Conservation (phyloP, 2,113 vertebrate genomes). For the Megaleporinus macrocephalus region DNA sequence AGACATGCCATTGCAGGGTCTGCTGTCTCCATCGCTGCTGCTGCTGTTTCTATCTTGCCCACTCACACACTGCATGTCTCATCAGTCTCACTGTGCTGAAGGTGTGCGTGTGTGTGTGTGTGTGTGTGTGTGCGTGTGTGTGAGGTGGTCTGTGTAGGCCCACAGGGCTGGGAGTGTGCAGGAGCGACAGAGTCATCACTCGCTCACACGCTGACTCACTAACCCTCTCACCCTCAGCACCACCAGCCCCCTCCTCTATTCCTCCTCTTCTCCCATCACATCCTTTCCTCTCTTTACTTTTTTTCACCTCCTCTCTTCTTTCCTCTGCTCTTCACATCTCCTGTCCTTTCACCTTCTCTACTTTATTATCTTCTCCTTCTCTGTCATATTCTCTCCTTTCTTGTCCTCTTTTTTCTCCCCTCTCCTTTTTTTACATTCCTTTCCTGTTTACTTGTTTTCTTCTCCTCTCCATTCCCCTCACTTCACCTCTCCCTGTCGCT, state of each 20-base stretch:
- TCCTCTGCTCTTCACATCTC: not conserved
- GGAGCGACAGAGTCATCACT: slow-evolving; percentile 47
- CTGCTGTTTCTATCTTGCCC: slow-evolving; percentile 36
- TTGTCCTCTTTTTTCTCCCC: not conserved
- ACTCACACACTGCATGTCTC: slow-evolving; percentile 25
- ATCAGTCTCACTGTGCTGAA: slow-evolving; percentile 40
- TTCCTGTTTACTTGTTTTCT: not conserved
- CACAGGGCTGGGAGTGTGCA: slow-evolving; percentile 38
- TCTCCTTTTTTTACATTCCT: not conserved
- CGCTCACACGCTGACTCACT: slow-evolving; percentile 65
- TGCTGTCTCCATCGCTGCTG: slow-evolving; percentile 19
- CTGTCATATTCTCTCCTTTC: not conserved
- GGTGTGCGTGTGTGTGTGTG: slow-evolving; percentile 26
- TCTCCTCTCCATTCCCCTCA: too few relatives aligned
- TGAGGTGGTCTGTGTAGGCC: slow-evolving; percentile 31
- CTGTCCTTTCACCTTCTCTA: not conserved
- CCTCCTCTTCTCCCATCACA: not conserved
- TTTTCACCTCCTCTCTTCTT: not conserved
- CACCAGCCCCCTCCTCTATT: slow-evolving; percentile 37
- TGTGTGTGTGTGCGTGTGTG: slow-evolving; percentile 12
- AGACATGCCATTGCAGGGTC: slow-evolving; percentile 31
- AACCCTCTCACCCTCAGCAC: slow-evolving; percentile 64
- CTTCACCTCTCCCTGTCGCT: too few relatives aligned
- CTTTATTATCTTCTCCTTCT: not conserved
- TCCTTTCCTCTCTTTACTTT: not conserved